These are phyloP conservation scores for Pterocles burchelli DNA, from an alignment of 2,113 vertebrate genomes.

Conservation along the genomic window DNA sequence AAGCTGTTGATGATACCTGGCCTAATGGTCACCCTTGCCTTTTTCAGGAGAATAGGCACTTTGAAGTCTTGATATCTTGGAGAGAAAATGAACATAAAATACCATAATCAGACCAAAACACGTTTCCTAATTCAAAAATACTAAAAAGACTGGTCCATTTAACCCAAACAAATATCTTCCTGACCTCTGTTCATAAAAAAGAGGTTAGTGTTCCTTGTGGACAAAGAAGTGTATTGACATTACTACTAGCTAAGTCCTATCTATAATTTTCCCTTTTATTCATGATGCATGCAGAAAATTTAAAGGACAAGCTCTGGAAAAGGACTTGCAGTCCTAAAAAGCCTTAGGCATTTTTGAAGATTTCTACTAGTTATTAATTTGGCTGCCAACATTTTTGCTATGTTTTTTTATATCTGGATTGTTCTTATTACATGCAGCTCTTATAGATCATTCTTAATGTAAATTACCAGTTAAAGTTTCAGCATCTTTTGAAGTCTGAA, in stretches of 20 bases:
- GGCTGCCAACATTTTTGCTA: background rate
- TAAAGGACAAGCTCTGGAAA: background rate
- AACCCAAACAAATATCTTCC: background rate
- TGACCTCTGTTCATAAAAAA: background rate
- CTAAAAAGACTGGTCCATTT: background rate
- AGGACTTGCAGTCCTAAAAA: background rate
- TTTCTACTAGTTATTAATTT: background rate
- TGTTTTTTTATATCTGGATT: background rate
- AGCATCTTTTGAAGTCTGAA: background rate
- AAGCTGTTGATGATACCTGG: background rate
- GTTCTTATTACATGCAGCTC: background rate
- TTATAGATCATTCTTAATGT: background rate
- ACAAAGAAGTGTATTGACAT: background rate
- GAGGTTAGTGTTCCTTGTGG: background rate
- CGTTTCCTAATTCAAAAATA: background rate
- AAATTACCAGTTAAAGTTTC: background rate
- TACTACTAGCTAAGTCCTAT: background rate
- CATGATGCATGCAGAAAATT: background rate
- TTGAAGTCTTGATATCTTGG: background rate
- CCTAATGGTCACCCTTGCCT: background rate
- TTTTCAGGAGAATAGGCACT: background rate
- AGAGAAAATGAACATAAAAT: background rate
- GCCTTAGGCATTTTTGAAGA: background rate
- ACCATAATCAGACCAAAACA: background rate
- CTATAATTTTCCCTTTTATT: background rate